These are phyloP conservation scores for Chromoteleia sp. DNA, from an alignment of 2,888 invertebrate species.

Conservation along the genomic window DNA sequence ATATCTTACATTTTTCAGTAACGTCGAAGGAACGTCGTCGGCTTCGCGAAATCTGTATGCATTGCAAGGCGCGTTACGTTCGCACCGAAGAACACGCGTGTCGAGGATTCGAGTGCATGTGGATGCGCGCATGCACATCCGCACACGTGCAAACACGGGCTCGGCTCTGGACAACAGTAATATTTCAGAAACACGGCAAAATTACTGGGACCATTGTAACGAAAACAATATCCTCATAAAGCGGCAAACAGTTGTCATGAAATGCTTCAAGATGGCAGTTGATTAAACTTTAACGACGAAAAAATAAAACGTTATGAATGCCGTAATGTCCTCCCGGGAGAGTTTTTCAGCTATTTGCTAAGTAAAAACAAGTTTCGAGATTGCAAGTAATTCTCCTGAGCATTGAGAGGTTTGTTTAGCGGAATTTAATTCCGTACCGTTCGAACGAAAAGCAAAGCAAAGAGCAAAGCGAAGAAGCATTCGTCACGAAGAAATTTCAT, in stretches of 20 bases:
- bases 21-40: slow-evolving; percentile 53
- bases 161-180: slow-evolving; percentile 9
- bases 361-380: slow-evolving; percentile 38
- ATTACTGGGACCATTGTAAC: slow-evolving; percentile 25
- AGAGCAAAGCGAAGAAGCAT: not conserved
- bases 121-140: slow-evolving; percentile 2
- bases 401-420: slow-evolving; percentile 29
- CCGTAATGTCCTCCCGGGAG: not conserved
- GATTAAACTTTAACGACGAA: slow-evolving; percentile 42
- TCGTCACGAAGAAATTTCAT: slow-evolving; percentile 6
- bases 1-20: slow-evolving; percentile 64
- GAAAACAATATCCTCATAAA: slow-evolving; percentile 12
- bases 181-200: slow-evolving; percentile 28
- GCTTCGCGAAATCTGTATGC: slow-evolving; percentile 41
- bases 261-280: slow-evolving; percentile 12
- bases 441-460: slow-evolving; percentile 2
- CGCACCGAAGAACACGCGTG: slow-evolving; percentile 48
- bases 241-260: slow-evolving; percentile 10
- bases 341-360: slow-evolving; percentile 30
- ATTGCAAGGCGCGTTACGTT: slow-evolving; percentile 50
- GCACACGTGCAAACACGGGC: not conserved
- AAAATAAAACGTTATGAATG: slow-evolving; percentile 13
- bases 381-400: slow-evolving; percentile 16
- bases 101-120: slow-evolving; percentile 29
- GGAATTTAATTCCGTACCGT: slow-evolving; percentile 27